Conservation (phyloP, 1,140 invertebrate species). For the Cydia amplana region DNA sequence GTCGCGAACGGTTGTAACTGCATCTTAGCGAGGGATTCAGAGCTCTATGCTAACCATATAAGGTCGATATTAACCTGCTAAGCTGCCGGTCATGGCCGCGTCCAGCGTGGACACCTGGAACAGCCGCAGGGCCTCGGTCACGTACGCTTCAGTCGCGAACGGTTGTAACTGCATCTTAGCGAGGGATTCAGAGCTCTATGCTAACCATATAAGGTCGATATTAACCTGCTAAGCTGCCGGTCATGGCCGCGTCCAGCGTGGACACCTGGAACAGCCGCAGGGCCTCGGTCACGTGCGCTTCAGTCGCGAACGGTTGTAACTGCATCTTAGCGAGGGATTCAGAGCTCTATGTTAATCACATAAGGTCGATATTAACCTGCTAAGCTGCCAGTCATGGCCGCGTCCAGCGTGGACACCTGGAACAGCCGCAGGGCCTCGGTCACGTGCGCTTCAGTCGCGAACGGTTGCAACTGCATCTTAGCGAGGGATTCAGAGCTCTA, state of each 20-base stretch:
- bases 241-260: constrained; percentile 96
- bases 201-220: not conserved
- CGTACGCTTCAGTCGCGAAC: constrained; percentile 82
- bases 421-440: constrained; percentile 98
- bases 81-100: constrained; percentile 94
- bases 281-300: constrained; percentile 97
- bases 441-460: constrained; percentile 81
- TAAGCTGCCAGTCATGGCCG: constrained; percentile 94
- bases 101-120: constrained; percentile 99
- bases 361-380: constrained; percentile 81
- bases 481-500: too few species aligned
- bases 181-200: constrained; percentile 88
- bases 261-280: constrained; percentile 99
- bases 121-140: constrained; percentile 94
- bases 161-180: constrained; percentile 97
- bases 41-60: too few species aligned
- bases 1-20: constrained; percentile 90
- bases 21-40: too few species aligned
- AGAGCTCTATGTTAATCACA: too few species aligned
- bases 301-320: constrained; percentile 94
- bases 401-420: constrained; percentile 98
- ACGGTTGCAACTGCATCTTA: constrained; percentile 90
- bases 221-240: constrained; percentile 92
- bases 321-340: constrained; percentile 84
- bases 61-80: constrained; percentile 84